Conservation (phyloP, 2,888 invertebrate genomes). For the Sphecodes monilicornis region DNA sequence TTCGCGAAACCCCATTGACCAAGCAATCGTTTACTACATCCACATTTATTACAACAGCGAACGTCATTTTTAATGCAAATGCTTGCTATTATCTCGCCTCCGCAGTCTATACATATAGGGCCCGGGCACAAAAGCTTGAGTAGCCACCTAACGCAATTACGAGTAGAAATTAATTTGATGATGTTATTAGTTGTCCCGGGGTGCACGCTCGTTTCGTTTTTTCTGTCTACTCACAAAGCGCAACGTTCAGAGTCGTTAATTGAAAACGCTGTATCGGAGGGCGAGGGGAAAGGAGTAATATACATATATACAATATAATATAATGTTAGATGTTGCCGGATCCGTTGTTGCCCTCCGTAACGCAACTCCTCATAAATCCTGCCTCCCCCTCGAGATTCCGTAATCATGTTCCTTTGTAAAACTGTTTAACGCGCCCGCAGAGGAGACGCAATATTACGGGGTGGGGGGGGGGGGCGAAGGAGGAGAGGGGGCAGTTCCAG, state of each 20-base stretch:
- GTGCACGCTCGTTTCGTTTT: background rate
- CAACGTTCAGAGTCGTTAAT: constrained; percentile 32
- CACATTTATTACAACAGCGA: background rate
- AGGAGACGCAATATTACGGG: constrained; percentile 31
- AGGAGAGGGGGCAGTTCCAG: background rate
- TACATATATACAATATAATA: background rate
- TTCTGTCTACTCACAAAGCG: background rate
- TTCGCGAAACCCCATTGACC: too few species aligned
- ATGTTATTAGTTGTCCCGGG: constrained; percentile 20
- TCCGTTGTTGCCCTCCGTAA: background rate
- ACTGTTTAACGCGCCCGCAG: constrained; percentile 11
- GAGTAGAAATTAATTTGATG: background rate
- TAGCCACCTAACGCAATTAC: background rate
- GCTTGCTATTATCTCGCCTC: background rate
- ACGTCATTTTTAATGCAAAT: constrained; percentile 6
- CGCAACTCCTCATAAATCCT: constrained; percentile 35
- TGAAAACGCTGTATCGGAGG: constrained; percentile 24
- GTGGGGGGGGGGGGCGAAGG: too few species aligned
- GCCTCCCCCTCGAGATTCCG: constrained; percentile 18
- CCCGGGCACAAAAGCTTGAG: background rate
- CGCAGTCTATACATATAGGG: background rate
- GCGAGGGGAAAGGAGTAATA: background rate
- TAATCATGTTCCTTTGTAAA: constrained; percentile 51
- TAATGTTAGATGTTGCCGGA: background rate
- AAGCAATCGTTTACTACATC: too few species aligned